A percentile compares a stretch with the other conserved stretches of the same genome.
Evolutionary conservation across 2,888 invertebrate species (phyloP).

Genomic region (Tetrapedia diversipes): DNA sequence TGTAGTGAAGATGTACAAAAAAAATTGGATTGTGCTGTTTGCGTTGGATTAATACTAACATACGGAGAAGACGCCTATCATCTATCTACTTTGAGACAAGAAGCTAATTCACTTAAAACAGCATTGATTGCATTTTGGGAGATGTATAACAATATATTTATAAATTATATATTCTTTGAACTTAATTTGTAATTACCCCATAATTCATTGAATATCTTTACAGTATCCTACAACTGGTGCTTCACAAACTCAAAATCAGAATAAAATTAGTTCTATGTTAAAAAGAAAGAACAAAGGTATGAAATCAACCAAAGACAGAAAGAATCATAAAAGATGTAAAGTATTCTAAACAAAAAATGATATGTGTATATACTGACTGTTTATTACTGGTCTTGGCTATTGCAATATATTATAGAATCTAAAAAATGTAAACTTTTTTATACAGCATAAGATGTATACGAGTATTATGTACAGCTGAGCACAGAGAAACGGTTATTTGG

Average conservation of each 20-base stretch:
- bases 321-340: background rate
- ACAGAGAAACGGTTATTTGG: constrained; percentile 48
- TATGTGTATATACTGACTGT: too few relatives aligned
- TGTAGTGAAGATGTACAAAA: constrained; percentile 67
- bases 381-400: too few relatives aligned
- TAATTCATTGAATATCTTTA: background rate
- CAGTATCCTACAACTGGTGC: constrained; percentile 4
- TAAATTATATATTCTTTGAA: background rate
- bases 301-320: background rate
- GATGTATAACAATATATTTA: constrained; percentile 64
- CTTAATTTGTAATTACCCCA: background rate
- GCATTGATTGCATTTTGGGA: constrained; percentile 72
- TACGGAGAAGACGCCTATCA: constrained; percentile 67
- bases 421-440: too few relatives aligned
- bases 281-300: constrained; percentile 5
- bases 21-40: constrained; percentile 71
- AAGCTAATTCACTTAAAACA: constrained; percentile 62
- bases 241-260: background rate
- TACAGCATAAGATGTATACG: too few relatives aligned
- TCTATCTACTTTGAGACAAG: constrained; percentile 71
- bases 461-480: constrained; percentile 4
- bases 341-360: background rate
- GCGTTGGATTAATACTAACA: constrained; percentile 68
- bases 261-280: background rate
- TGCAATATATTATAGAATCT: too few relatives aligned